These are phyloP conservation scores for Nyctibius grandis DNA, from an alignment of 2,797 vertebrate species.

Conservation along the genomic window DNA sequence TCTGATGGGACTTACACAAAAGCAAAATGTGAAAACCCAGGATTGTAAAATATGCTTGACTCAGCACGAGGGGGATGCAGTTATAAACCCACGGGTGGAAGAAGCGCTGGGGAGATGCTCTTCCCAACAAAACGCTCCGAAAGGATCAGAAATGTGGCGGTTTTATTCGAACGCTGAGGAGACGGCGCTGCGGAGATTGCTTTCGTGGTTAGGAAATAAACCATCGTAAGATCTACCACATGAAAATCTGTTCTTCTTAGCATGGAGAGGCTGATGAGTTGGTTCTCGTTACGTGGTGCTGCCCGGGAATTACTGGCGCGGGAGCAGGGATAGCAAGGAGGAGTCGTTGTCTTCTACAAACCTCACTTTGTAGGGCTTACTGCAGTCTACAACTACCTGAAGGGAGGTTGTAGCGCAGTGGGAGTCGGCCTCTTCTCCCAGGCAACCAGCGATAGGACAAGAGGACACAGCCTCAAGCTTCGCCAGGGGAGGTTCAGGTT, in stretches of 20 bases:
- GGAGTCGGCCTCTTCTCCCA: too few relatives aligned
- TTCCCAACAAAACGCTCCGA: not conserved
- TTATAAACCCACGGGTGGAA: not conserved
- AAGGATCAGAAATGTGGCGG: not conserved
- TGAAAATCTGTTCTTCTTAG: not conserved
- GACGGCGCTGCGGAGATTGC: not conserved
- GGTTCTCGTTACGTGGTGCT: fast-evolving
- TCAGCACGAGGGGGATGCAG: not conserved
- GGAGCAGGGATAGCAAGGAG: not conserved
- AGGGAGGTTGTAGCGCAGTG: too few relatives aligned
- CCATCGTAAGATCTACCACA: not conserved
- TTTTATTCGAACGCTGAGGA: not conserved
- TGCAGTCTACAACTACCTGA: too few relatives aligned
- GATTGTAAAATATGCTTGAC: not conserved
- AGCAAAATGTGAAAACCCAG: not conserved
- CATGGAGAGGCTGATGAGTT: not conserved
- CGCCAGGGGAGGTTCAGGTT: too few relatives aligned
- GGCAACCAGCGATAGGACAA: too few relatives aligned
- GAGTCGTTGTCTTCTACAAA: not conserved
- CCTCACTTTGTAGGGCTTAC: not conserved
- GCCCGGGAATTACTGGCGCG: not conserved
- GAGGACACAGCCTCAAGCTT: too few relatives aligned
- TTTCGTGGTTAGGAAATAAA: conserved; percentile 4
- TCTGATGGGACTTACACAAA: not conserved
- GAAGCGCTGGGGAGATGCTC: not conserved